Base-by-base conservation (phyloP, 2,888 invertebrate genomes). In the Hemithea aestivaria region DNA sequence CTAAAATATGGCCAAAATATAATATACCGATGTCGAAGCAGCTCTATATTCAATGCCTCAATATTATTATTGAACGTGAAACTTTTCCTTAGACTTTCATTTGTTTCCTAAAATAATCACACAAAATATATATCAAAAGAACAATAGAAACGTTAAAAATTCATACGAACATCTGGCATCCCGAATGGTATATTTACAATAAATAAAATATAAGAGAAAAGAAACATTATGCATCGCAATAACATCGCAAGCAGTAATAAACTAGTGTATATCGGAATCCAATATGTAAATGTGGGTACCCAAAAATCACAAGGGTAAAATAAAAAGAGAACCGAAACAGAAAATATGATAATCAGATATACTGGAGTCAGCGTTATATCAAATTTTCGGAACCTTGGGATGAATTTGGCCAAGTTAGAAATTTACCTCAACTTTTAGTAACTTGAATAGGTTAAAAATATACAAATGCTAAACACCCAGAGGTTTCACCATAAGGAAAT, bases 271-370 rank as follows among this genome's bases (percentile, higher is more conserved):
- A 84, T 81, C 72, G 74, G 53, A 78, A 83, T 80, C 73, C 83
- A 71, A 82, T 83, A 84, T 82, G 77, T 68, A 83, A 83, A 84
- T 80, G 59, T 56, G 52, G 53, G 51, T 62, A 68, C 69, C 67
- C 64, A 66, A 60, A 71, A 78, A 80, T 77, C 83, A 69, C 82
- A 65, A 68, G 81, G 77, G 84, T 58, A 67, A 76, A 75, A 83
- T 81, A 81, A 82, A 81, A 64, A 58, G 54, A 61, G 47, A 58
- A 56, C 45, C 51, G 62, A 70, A 69, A 73, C 67, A 75, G 79
- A 80, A 77, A 78, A 75, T 81, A 81, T 82, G 81, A 71, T 83
- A 84, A 82, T 80, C 73, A 73, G 74, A 81, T 73, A 74, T 73
- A 73, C 73, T 68, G 65, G 50, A 73, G 56, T 59, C 55, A 48